Percentiles rank a stretch among this genome's conserved stretches.
Evolutionary conservation across 2,113 vertebrate species (phyloP).

Genomic region (Hippocampus guttulatus): DNA sequence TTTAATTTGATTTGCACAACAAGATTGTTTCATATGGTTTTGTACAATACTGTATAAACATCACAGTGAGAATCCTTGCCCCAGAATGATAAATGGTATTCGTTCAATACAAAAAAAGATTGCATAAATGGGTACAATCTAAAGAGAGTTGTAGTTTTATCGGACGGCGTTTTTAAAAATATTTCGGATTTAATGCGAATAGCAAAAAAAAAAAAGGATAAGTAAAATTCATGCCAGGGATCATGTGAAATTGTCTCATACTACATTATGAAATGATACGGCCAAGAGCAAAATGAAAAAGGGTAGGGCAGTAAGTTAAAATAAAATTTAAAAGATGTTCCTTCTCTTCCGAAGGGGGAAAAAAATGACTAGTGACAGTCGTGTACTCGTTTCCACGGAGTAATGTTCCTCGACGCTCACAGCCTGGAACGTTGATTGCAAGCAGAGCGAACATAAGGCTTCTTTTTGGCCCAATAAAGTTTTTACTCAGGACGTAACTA

Average conservation of each 20-base stretch:
- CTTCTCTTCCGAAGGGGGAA: background rate
- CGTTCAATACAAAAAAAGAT: constrained; percentile 2
- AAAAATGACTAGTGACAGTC: background rate
- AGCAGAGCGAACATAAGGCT: background rate
- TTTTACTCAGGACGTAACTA: constrained; percentile 5
- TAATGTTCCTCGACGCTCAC: background rate
- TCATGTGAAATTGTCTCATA: background rate
- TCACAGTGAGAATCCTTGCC: constrained; percentile 19
- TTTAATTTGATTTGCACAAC: background rate
- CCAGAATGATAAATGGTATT: constrained; percentile 12
- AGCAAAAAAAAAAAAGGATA: background rate
- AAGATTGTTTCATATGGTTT: constrained; percentile 10
- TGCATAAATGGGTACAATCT: background rate
- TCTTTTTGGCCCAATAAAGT: constrained; percentile 9
- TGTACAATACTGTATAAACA: constrained; percentile 8
- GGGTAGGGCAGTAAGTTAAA: background rate
- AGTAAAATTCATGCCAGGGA: background rate
- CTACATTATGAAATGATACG: background rate
- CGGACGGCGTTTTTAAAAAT: background rate
- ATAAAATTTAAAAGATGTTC: background rate
- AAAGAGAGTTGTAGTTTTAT: background rate
- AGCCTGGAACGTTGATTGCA: background rate
- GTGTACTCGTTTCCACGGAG: background rate
- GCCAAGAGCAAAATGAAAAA: background rate
- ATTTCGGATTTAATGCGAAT: background rate